phyloP scores from a whole-genome alignment of 2,797 vertebrate species.

The Hoplostethus atlanticus region DNA sequence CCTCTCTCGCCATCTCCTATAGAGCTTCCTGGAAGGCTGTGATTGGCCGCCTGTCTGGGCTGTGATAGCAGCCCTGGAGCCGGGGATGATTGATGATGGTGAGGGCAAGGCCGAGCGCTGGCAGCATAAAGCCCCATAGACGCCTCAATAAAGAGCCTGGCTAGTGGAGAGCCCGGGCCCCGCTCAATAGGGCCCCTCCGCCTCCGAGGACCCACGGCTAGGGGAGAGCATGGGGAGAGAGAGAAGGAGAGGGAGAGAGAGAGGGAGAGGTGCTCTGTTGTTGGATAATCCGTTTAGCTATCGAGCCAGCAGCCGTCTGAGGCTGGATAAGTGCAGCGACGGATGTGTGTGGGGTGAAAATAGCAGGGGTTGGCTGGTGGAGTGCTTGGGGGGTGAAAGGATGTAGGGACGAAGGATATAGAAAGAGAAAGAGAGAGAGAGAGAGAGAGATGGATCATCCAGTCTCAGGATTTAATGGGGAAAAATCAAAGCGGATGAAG shows the following conservation, averaged over 20 bases:
- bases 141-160: constrained; percentile 92
- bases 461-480: constrained; percentile 57
- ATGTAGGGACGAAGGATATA: constrained; percentile 42
- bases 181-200: constrained; percentile 91
- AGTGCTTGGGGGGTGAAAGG: constrained; percentile 65
- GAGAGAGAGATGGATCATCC: constrained; percentile 66
- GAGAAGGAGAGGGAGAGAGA: constrained; percentile 80
- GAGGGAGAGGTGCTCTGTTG: constrained; percentile 97
- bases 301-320: constrained; percentile 95
- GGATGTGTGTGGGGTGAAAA: constrained; percentile 87
- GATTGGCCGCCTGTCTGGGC: constrained; percentile 92
- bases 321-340: constrained; percentile 86
- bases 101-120: constrained; percentile 96
- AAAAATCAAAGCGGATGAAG: constrained; percentile 51
- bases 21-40: constrained; percentile 88
- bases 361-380: constrained; percentile 80
- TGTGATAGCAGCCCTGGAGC: constrained; percentile 92
- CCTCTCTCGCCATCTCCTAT: constrained; percentile 80
- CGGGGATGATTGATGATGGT: constrained; percentile 98
- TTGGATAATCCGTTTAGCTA: constrained; percentile 94
- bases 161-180: constrained; percentile 92
- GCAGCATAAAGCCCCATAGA: constrained; percentile 96
- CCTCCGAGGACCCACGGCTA: constrained; percentile 71
- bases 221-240: constrained; percentile 69
- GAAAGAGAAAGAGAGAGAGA: constrained; percentile 39